Evolutionary conservation across 2,888 invertebrate genomes (phyloP).

Genomic region (Lithophane semibrunnea): DNA sequence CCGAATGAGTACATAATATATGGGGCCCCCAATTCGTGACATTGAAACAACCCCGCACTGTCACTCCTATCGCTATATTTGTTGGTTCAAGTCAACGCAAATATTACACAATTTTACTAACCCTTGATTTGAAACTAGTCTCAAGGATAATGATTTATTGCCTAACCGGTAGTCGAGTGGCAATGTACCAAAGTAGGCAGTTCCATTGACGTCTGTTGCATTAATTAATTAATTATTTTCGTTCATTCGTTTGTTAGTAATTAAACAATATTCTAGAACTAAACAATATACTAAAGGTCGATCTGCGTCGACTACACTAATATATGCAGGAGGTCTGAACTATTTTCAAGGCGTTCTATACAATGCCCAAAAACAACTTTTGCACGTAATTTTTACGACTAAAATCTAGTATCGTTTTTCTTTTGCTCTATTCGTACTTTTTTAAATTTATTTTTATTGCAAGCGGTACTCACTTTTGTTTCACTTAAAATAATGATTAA

Average conservation of each 20-base stretch:
- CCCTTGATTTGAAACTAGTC: background rate
- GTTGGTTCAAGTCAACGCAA: conserved; percentile 18
- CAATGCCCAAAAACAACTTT: conserved; percentile 10
- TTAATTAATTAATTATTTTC: background rate
- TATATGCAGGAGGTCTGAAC: conserved; percentile 15
- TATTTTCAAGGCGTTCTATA: conserved; percentile 34
- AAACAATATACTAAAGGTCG: background rate
- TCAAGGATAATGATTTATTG: background rate
- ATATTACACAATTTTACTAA: conserved; percentile 11
- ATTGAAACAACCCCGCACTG: conserved; percentile 79
- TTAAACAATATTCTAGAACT: background rate
- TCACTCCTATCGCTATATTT: conserved; percentile 53
- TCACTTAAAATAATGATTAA: background rate
- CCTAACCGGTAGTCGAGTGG: background rate
- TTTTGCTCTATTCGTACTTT: background rate
- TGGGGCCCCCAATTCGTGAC: conserved; percentile 85
- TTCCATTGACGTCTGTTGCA: background rate
- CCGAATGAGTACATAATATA: conserved; percentile 80
- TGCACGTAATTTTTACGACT: background rate
- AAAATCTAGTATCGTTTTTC: background rate
- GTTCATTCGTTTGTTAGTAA: background rate
- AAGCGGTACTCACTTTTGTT: conserved; percentile 3
- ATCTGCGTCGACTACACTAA: background rate
- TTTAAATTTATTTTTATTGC: background rate
- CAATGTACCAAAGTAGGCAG: background rate